These are phyloP conservation scores for Chascanopsetta lugubris DNA, from an alignment of 2,113 vertebrate species.

Conservation along the genomic window DNA sequence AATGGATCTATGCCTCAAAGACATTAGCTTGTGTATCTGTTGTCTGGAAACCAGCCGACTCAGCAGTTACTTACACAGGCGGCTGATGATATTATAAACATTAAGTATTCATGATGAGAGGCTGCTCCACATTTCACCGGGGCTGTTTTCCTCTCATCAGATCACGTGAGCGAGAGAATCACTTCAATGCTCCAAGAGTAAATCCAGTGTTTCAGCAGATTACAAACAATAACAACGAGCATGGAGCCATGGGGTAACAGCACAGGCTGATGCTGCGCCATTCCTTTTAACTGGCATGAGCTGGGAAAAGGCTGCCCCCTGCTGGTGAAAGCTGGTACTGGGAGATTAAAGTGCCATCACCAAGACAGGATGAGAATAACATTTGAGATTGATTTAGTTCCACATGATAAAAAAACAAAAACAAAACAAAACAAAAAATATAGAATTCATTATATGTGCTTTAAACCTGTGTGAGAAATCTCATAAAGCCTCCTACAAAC, in stretches of 20 bases:
- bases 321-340: conserved; percentile 49
- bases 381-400: too few species aligned
- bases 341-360: background rate
- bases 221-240: background rate
- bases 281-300: background rate
- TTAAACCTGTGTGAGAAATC: too few species aligned
- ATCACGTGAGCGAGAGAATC: conserved; percentile 1
- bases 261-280: conserved; percentile 5
- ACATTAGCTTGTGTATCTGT: conserved; percentile 9
- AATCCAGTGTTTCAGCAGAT: background rate
- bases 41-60: conserved; percentile 4
- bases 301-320: conserved; percentile 61
- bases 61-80: conserved; percentile 4
- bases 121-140: background rate
- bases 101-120: conserved; percentile 12
- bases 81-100: conserved; percentile 14
- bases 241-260: background rate
- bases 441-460: too few species aligned
- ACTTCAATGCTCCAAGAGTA: background rate
- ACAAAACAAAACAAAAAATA: too few species aligned
- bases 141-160: background rate
- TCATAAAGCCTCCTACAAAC: too few species aligned
- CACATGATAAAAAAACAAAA: too few species aligned
- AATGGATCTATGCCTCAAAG: background rate
- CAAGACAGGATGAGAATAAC: too few species aligned